Evolutionary conservation across 2,797 vertebrate genomes (phyloP), one percentile per base, ranked within the genome.

Genomic region (Xyrichtys novacula): DNA sequence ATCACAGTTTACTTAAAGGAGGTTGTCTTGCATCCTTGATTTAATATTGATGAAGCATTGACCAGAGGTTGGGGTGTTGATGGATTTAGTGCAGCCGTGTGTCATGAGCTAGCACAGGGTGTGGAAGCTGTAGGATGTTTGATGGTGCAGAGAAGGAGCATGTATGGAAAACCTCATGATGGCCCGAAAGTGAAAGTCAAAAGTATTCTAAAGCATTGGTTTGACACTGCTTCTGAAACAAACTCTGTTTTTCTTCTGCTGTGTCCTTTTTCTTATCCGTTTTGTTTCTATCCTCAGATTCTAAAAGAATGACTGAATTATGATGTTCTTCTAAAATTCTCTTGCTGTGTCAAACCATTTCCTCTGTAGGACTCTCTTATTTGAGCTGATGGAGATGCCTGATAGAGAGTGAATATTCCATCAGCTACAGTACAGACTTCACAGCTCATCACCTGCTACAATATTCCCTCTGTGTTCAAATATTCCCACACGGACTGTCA

Each of bases 381-480:
- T 78, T 57, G 59, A 65, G 54, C 25, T 25, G 28, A 65, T 56
- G 68, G 8, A 28, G 70, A 65, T 65, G 73, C 68, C 79, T 71
- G 71, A 74, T 70, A 58, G 59, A 78, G 59, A 64, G 67, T 65
- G 66, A 79, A 80, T 71, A 63, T 79, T 76, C 64, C 54, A 79
- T 85, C 81, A 69, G 60, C 56, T 42, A 52, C 62, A 82, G 65
- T 5, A 54, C 65, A 40, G 38, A 44, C 61, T 80, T 80, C 74
- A 84, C 63, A 76, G 63, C 43, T 67, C 81, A 71, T 85, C 85
- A 78, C 74, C 85, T 68, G 74, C 74, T 73, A 57, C 57, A 61
- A 59, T 67, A 75, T 82, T 85, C 78, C 61, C 73, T 74, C 61
- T 80, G 63, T 65, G 68, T 58, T 76, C 53, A 6, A 28, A 67